Conservation (phyloP, 2,888 invertebrate genomes). For the Apamea sordens region DNA sequence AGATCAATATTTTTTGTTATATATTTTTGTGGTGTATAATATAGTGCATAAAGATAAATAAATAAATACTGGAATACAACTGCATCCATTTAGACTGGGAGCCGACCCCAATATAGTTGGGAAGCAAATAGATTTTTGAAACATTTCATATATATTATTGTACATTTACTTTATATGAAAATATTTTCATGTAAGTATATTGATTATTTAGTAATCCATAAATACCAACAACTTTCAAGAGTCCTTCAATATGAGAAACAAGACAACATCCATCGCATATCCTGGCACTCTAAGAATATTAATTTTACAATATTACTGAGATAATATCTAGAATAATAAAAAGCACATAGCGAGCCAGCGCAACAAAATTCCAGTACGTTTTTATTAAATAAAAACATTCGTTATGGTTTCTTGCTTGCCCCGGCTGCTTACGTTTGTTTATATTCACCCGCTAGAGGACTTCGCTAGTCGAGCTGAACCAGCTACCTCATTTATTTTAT, state of each 20-base stretch:
- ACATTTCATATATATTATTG: no score
- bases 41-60: no score
- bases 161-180: background rate
- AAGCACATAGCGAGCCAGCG: background rate
- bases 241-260: background rate
- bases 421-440: constrained; percentile 24
- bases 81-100: background rate
- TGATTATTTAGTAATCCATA: background rate
- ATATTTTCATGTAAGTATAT: background rate
- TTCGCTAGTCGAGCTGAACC: constrained; percentile 11
- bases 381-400: constrained; percentile 35
- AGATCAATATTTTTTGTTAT: no score
- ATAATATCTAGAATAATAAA: background rate
- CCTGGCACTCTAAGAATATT: background rate
- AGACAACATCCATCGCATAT: background rate
- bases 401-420: constrained; percentile 30
- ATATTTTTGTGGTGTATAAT: no score
- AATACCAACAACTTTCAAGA: background rate
- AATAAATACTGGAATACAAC: background rate
- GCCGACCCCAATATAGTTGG: background rate
- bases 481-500: constrained; percentile 51
- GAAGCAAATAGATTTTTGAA: background rate
- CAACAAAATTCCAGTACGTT: background rate
- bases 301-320: background rate
- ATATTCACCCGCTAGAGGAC: constrained; percentile 22